Evolutionary conservation across 2,797 vertebrate genomes (phyloP).

Genomic region (Sebastes taczanowskii): DNA sequence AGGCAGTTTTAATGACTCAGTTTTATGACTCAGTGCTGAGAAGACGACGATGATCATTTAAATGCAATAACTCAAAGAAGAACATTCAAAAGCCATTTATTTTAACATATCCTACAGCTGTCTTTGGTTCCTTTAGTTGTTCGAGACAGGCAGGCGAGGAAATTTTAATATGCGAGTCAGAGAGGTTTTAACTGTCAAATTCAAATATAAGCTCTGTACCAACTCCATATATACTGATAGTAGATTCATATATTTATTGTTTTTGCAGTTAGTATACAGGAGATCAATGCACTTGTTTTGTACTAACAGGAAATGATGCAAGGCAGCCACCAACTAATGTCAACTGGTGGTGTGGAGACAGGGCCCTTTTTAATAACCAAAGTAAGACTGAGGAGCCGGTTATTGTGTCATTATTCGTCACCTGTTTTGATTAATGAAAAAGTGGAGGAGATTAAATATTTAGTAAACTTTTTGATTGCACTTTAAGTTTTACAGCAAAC

Average conservation of each 20-base stretch:
- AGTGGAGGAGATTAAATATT: background rate
- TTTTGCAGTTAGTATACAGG: background rate
- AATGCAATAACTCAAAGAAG: slow-evolving; percentile 42
- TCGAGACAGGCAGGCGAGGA: background rate
- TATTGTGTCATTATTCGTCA: background rate
- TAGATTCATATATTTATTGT: background rate
- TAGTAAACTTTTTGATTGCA: background rate
- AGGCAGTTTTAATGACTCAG: slow-evolving; percentile 20
- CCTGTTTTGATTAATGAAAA: background rate
- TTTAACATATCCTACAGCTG: slow-evolving; percentile 23
- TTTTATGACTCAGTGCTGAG: slow-evolving; percentile 46
- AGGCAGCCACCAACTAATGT: too few relatives aligned
- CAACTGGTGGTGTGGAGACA: too few relatives aligned
- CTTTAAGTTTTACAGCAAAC: background rate
- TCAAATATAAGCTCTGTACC: background rate
- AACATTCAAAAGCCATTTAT: slow-evolving; percentile 47
- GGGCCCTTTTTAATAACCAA: background rate
- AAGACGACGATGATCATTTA: slow-evolving; percentile 34
- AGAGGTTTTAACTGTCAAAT: slow-evolving; percentile 4
- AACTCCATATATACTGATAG: background rate
- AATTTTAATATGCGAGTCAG: background rate
- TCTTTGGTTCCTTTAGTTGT: slow-evolving; percentile 9
- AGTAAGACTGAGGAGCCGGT: background rate
- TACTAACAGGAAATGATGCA: background rate
- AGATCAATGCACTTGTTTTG: background rate